These are phyloP conservation scores for Micronycteris hirsuta DNA, from an alignment of 2,113 vertebrate genomes.

Conservation along the genomic window DNA sequence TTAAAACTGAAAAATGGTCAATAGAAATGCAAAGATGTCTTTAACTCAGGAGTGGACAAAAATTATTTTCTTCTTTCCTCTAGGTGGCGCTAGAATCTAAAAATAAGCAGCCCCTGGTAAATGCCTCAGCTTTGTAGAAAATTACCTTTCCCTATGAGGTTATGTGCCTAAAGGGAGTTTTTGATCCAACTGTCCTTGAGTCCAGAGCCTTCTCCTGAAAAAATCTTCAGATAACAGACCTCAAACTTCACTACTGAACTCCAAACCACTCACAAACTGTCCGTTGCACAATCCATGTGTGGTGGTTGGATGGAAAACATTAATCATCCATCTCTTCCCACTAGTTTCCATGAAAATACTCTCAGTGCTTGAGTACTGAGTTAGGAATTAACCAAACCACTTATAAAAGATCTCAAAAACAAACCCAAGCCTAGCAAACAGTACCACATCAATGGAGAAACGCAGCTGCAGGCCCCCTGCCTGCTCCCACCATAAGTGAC, in stretches of 20 bases:
- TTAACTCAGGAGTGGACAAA: background rate
- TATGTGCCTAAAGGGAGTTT: background rate
- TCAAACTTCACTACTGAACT: background rate
- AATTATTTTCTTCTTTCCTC: constrained; percentile 56
- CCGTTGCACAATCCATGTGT: background rate
- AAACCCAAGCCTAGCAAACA: background rate
- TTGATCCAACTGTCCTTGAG: background rate
- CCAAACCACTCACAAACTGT: background rate
- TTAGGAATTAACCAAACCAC: background rate
- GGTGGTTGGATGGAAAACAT: background rate
- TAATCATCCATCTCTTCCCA: background rate
- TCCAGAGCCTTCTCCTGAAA: background rate
- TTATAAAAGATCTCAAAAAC: background rate
- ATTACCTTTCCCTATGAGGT: background rate
- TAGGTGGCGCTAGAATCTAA: constrained; percentile 79
- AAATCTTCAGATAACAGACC: background rate
- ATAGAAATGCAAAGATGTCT: background rate
- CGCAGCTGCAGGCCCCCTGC: rapidly evolving
- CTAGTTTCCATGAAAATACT: background rate
- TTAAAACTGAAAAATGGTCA: constrained; percentile 15
- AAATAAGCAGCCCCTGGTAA: background rate
- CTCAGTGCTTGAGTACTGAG: background rate
- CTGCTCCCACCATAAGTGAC: background rate
- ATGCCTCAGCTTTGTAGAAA: background rate
- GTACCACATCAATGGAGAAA: background rate